Conservation (phyloP, 2,888 invertebrate species). For the Macaria liturata region DNA sequence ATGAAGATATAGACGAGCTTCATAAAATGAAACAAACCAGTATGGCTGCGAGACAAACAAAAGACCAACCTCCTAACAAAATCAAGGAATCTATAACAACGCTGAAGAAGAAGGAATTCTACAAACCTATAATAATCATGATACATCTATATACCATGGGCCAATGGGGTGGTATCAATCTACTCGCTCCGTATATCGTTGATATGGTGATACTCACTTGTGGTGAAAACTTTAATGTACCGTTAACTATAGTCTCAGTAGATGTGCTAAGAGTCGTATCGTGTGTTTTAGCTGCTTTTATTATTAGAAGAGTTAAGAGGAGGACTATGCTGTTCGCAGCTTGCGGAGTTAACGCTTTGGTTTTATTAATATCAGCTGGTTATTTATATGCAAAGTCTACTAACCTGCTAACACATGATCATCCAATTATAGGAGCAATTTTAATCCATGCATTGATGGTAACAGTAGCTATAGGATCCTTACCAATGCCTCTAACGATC, state of each 20-base stretch:
- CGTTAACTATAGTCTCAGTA: conserved; percentile 84
- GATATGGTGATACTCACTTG: conserved; percentile 76
- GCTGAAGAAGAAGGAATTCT: conserved; percentile 70
- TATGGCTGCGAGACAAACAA: conserved; percentile 38
- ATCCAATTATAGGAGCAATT: conserved; percentile 51
- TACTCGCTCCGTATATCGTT: conserved; percentile 85
- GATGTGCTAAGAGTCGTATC: conserved; percentile 84
- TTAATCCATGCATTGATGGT: conserved; percentile 72
- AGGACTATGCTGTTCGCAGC: conserved; percentile 58
- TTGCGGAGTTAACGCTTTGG: conserved; percentile 50
- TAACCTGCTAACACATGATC: conserved; percentile 44
- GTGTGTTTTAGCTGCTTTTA: conserved; percentile 81
- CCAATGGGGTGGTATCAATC: conserved; percentile 86
- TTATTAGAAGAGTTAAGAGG: conserved; percentile 80
- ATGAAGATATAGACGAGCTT: conserved; percentile 64
- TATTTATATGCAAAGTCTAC: conserved; percentile 53
- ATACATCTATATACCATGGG: conserved; percentile 82
- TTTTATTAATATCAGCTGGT: conserved; percentile 50
- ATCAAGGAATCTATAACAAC: conserved; percentile 34
- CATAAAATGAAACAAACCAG: conserved; percentile 59
- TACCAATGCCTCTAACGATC: conserved; percentile 87
- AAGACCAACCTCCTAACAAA: conserved; percentile 57
- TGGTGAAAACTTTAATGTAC: conserved; percentile 82
- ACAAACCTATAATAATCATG: conserved; percentile 82
- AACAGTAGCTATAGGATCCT: conserved; percentile 81